phyloP scores from a whole-genome alignment of 2,888 invertebrate species.

The Priocnemis perturbator region DNA sequence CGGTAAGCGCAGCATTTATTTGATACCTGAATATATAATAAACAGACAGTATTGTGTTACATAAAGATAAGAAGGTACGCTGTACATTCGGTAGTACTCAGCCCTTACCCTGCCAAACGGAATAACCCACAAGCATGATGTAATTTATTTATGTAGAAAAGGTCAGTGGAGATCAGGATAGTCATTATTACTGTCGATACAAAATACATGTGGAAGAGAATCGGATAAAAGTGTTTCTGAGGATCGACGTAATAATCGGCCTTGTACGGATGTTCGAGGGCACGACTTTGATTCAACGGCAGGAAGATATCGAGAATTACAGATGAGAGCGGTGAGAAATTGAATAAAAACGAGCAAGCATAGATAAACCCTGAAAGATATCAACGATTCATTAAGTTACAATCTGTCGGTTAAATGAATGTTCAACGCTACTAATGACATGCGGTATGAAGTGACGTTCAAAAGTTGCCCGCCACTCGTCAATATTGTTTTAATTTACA shows the following conservation, averaged over 20 bases:
- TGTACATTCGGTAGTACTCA: too few relatives aligned
- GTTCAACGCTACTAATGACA: too few relatives aligned
- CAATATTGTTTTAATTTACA: too few relatives aligned
- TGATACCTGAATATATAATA: too few relatives aligned
- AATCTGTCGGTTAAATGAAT: too few relatives aligned
- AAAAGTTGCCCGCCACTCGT: too few relatives aligned
- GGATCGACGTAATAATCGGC: slow-evolving; percentile 12
- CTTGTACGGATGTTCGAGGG: background rate
- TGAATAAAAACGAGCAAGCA: background rate
- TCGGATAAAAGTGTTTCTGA: slow-evolving; percentile 9
- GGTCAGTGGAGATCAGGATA: background rate
- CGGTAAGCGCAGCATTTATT: too few relatives aligned
- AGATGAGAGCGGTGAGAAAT: background rate
- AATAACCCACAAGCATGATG: slow-evolving; percentile 1
- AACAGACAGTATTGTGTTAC: too few relatives aligned
- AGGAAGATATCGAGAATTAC: slow-evolving; percentile 1
- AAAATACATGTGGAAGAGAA: slow-evolving; percentile 1
- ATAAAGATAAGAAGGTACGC: too few relatives aligned
- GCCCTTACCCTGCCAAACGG: background rate
- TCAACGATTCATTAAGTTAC: too few relatives aligned
- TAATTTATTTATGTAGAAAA: background rate
- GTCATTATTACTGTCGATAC: background rate
- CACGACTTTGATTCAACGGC: slow-evolving; percentile 7
- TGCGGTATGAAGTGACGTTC: too few relatives aligned
- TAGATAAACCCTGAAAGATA: slow-evolving; percentile 8